Evolutionary conservation across 2,797 vertebrate species (phyloP), one percentile per base, ranked within the genome.

Genomic region (Linurgus olivaceus): DNA sequence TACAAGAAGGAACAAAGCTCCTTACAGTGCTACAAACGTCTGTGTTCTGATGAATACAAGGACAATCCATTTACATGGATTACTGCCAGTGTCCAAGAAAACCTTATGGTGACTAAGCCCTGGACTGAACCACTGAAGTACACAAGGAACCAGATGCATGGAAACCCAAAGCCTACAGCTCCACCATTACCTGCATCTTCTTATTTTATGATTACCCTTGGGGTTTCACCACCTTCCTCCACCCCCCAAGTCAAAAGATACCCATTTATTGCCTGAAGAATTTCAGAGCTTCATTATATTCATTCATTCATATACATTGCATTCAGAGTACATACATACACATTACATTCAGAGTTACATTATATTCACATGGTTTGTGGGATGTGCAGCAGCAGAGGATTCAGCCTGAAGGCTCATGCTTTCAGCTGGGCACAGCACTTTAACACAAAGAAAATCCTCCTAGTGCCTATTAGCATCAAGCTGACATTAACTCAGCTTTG

Each of bases 111-210:
- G 28, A 35, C 35, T 44, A n/a, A 90, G 40, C 67, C 63, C 23
- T 4, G 21, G 40, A 8, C 48, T 62, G 44, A 79, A 67, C 8
- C 35, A 18, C 1, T 29, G 28, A 25, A 75, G 51, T 37, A 44
- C 15, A 11, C 0, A 1, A 55, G 13, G 63, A 35, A 55, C 42
- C 1, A 25, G 35, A 37, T 14, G 45, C 3, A 2, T 11, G 13
- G 55, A 87, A 79, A 66, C 6, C 2, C 25, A 90, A 61, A 87
- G 62, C 40, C 25, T 68, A n/a, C 68, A 62, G 44, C 38, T 35
- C 4, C 17, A 48, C 15, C 61, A 11, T 10, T 38, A 44, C 48
- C 20, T 7, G 9, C 10, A 54, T 14, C 51, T 35, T 70, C 31
- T 79, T 13, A 38, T 13, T 72, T 82, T 73, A 35, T 9, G 2